These are phyloP conservation scores for Mus spretus DNA, from an alignment of 2,797 vertebrate species.

Conservation along the genomic window DNA sequence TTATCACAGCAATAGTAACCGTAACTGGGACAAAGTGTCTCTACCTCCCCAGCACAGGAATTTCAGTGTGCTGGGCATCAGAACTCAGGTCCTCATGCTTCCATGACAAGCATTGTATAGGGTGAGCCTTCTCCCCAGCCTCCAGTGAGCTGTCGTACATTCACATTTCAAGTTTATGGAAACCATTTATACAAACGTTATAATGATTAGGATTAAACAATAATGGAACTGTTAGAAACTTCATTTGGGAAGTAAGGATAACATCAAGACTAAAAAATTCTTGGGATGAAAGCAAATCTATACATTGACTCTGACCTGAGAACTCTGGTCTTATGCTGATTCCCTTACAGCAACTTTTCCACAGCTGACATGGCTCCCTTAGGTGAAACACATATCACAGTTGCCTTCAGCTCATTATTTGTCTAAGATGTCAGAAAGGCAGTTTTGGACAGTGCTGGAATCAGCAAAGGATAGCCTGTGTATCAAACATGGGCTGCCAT, in stretches of 20 bases:
- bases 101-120: neutral
- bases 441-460: neutral
- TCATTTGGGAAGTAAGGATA: neutral
- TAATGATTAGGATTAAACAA: slow-evolving; percentile 41
- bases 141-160: neutral
- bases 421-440: neutral
- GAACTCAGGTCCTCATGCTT: neutral
- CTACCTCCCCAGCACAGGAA: neutral
- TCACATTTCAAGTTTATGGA: slow-evolving; percentile 7
- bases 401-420: slow-evolving; percentile 36
- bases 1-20: too few relatives aligned
- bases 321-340: neutral
- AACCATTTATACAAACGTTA: neutral
- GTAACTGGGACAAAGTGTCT: neutral
- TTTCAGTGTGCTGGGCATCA: neutral
- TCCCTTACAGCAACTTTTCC: neutral
- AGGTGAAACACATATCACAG: slow-evolving; percentile 18
- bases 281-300: neutral
- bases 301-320: slow-evolving; percentile 3
- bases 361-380: neutral
- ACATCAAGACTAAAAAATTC: neutral
- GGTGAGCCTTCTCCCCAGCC: neutral
- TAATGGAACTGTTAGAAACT: neutral
- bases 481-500: neutral
- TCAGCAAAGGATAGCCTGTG: neutral